Conservation (phyloP, 1,140 invertebrate species). For the Sipha flava region DNA sequence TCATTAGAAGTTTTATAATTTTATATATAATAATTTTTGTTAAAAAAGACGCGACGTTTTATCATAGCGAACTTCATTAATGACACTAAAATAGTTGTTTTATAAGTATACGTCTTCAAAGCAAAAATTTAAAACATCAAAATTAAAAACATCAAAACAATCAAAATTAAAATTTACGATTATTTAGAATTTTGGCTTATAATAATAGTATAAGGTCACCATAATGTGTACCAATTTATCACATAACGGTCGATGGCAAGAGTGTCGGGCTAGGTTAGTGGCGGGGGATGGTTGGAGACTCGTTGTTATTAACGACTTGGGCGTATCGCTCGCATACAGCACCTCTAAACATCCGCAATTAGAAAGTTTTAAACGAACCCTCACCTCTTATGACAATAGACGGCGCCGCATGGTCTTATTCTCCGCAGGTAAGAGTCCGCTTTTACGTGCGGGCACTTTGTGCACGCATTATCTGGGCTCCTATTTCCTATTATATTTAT, state of each 20-base stretch:
- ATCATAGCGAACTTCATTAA: background rate
- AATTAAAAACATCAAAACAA: no score
- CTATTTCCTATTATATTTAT: background rate
- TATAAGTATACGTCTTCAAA: background rate
- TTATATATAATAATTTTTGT: background rate
- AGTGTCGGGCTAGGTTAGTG: no score
- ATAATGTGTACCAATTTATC: background rate
- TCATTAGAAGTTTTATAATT: background rate
- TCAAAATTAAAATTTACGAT: no score
- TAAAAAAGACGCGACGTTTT: background rate
- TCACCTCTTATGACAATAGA: constrained; percentile 2
- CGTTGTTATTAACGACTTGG: constrained; percentile 18
- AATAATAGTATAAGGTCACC: background rate
- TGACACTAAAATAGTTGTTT: background rate
- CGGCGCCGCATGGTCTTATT: background rate
- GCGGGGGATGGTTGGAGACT: background rate
- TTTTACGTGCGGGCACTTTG: background rate
- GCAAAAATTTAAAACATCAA: no score
- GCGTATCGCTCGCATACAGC: background rate
- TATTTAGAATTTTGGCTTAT: no score
- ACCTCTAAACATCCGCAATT: constrained; percentile 21
- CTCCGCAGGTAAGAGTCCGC: background rate
- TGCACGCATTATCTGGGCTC: background rate
- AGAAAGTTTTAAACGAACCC: constrained; percentile 29
- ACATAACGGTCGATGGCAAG: background rate